phyloP scores from a whole-genome alignment of 2,113 vertebrate species.

The Xenotilapia flavipinnis region DNA sequence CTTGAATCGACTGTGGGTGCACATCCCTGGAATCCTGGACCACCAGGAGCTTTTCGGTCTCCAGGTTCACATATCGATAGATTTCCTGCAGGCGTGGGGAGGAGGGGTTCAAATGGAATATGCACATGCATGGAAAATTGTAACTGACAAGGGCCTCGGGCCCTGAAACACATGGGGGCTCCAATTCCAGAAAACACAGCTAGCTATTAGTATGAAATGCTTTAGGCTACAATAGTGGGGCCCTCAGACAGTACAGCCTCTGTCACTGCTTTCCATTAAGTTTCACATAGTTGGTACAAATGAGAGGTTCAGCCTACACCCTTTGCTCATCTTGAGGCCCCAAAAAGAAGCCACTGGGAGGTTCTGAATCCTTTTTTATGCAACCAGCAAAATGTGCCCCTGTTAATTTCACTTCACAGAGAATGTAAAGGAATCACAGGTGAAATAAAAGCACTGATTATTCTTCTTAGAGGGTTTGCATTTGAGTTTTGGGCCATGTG shows the following conservation, averaged over 20 bases:
- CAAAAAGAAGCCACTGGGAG: background rate
- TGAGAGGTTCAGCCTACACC: background rate
- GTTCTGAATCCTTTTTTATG: background rate
- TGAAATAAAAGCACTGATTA: background rate
- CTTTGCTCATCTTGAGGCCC: background rate
- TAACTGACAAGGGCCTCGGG: slow-evolving; percentile 36
- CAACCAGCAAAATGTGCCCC: background rate
- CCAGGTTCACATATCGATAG: slow-evolving; percentile 13
- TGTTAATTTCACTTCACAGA: background rate
- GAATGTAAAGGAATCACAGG: background rate
- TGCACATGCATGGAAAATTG: slow-evolving; percentile 31
- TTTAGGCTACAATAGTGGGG: slow-evolving; percentile 29
- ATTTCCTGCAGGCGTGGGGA: background rate
- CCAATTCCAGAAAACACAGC: slow-evolving; percentile 29
- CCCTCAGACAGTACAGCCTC: background rate
- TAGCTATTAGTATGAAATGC: slow-evolving; percentile 25
- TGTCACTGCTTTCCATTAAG: background rate
- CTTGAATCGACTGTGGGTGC: background rate
- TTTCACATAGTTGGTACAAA: slow-evolving; percentile 13
- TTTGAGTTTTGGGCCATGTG: background rate
- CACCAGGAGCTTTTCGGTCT: background rate
- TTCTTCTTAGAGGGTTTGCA: background rate
- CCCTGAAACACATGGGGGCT: slow-evolving; percentile 24
- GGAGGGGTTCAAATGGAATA: background rate
- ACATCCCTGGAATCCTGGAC: background rate